These are phyloP conservation scores for Colletes collaris DNA, from an alignment of 2,888 invertebrate species.

Conservation along the genomic window DNA sequence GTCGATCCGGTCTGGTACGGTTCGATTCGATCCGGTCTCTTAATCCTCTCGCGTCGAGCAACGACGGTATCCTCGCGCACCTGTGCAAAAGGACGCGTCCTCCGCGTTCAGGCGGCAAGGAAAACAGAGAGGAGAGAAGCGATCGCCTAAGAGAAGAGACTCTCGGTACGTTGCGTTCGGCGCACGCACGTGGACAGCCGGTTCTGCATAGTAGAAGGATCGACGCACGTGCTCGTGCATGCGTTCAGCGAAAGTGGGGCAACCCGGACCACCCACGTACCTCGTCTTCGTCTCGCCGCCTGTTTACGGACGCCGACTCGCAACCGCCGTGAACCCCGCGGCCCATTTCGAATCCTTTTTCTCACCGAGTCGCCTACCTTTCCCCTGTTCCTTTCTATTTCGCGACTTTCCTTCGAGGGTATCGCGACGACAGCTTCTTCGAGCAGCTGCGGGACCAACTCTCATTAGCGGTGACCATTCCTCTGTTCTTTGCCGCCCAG, in stretches of 20 bases:
- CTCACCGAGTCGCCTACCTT: too few relatives aligned
- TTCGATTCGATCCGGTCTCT: slow-evolving; percentile 15
- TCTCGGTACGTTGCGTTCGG: not conserved
- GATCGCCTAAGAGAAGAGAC: not conserved
- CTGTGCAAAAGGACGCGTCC: not conserved
- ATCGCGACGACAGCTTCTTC: not conserved
- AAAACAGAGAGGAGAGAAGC: not conserved
- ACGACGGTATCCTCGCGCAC: not conserved
- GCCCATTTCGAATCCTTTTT: too few relatives aligned
- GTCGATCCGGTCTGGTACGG: slow-evolving; percentile 5
- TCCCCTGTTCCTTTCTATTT: too few relatives aligned
- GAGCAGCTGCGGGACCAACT: too few relatives aligned
- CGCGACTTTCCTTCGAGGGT: not conserved
- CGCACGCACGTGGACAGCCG: slow-evolving; percentile 50
- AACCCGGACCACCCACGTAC: slow-evolving; percentile 68
- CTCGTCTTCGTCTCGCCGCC: slow-evolving; percentile 27
- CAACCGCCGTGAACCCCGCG: slow-evolving; percentile 7
- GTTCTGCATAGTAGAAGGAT: slow-evolving; percentile 49
- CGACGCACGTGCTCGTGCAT: slow-evolving; percentile 72
- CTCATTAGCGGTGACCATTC: too few relatives aligned
- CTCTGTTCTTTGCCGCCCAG: too few relatives aligned
- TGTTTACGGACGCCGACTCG: slow-evolving; percentile 47
- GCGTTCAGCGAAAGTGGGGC: slow-evolving; percentile 73
- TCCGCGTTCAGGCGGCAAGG: not conserved
- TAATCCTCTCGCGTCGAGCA: slow-evolving; percentile 15